Base-by-base conservation (phyloP, 2,888 invertebrate species). In the Dryobotodes eremita region DNA sequence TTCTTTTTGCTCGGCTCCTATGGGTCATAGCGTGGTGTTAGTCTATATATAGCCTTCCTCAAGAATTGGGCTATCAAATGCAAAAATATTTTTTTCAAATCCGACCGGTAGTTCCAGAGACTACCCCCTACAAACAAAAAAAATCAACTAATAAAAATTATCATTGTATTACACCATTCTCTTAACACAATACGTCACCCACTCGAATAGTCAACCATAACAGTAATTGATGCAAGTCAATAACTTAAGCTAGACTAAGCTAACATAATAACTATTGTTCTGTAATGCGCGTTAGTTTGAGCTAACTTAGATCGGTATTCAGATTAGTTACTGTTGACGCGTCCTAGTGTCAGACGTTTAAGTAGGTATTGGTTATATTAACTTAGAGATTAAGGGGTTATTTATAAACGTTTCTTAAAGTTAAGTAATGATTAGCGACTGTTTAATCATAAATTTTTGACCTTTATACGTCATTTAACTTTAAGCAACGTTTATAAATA, bases 161-260 rank as follows among this genome's bases (percentile, higher is more conserved):
- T 15, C 50, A 53, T 42, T n/a, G 1, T 15, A 57, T 53, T 59
- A 53, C 8, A 36, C 55, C 17, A 55, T 46, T 26, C 1, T 55
- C 59, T n/a, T 50, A 57, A 59, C 68, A 65, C 59, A 69, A 26
- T 15, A 77, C 68, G 66, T 75, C 74, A 59, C 55, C 69, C 70
- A 75, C 66, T 88, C 55, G 70, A 17, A 70, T 77, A 81, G 68
- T 74, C 82, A 77, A 78, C 70, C 81, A 79, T 81, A 84, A 75
- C 73, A 77, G 84, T 85, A 86, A 84, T 82, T 80, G 72, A 79
- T 75, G 74, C 88, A 86, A 90, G 90, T 89, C 92, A 90, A 92
- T 92, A 90, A 90, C 90, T 91, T 90, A 90, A 90, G 90, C 92
- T 88, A 85, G 85, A 86, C 82, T 91, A 89, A 90, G 89, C 89